Percentiles rank a stretch among this genome's conserved stretches.
These are phyloP conservation scores for Suillia variegata DNA, from an alignment of 2,888 invertebrate genomes.

Conservation along the genomic window DNA sequence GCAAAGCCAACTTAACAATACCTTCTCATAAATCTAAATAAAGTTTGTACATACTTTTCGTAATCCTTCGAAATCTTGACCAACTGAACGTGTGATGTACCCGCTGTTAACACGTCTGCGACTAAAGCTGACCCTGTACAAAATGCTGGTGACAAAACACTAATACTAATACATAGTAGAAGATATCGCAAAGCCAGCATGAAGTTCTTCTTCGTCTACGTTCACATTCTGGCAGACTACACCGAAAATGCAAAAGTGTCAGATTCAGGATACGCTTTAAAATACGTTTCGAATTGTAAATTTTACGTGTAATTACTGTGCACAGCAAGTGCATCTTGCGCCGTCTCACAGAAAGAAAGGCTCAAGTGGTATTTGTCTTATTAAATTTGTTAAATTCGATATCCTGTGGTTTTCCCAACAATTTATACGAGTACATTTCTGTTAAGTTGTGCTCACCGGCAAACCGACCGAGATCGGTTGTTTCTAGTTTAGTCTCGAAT, in stretches of 20 bases:
- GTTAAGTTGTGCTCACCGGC: no score
- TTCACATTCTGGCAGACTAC: no score
- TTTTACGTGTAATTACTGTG: background rate
- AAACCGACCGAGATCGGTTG: background rate
- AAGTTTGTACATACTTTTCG: no score
- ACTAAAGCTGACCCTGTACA: no score
- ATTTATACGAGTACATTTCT: no score
- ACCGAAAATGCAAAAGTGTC: conserved; percentile 1
- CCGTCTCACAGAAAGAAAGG: background rate
- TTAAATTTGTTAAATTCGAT: conserved; percentile 3
- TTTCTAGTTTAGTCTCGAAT: background rate
- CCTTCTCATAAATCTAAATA: background rate
- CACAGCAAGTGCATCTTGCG: background rate
- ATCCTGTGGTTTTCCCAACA: conserved; percentile 5
- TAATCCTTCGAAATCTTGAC: no score
- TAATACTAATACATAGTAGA: background rate
- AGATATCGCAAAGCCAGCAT: background rate
- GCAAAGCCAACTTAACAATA: background rate
- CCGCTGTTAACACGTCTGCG: no score
- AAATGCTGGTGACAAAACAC: background rate
- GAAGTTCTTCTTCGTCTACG: no score
- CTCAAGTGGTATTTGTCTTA: background rate
- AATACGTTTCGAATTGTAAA: background rate
- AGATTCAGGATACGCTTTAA: background rate
- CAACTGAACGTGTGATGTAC: no score